A percentile compares a stretch with the other conserved stretches of the same genome.
These are phyloP conservation scores for Gavia stellata DNA, from an alignment of 2,113 vertebrate species.

Conservation along the genomic window DNA sequence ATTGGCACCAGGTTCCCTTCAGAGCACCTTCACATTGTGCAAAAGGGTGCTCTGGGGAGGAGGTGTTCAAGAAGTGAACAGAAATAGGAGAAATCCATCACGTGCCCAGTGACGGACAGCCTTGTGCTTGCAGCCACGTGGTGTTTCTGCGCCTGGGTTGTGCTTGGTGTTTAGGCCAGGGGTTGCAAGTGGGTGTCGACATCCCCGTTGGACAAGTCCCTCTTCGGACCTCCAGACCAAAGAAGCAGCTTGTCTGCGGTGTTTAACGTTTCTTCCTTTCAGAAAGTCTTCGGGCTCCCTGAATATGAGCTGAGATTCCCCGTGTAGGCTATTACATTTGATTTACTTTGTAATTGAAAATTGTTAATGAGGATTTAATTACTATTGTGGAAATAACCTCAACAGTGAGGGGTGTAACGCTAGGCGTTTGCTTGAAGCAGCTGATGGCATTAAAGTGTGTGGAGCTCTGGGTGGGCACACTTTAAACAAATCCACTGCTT, in stretches of 20 bases:
- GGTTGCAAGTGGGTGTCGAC: not conserved
- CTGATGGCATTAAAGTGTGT: not conserved
- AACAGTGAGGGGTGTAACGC: accelerated
- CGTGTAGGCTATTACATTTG: not conserved
- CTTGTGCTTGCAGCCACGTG: not conserved
- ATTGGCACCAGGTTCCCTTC: not conserved
- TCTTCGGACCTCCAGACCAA: not conserved
- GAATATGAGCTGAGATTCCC: not conserved
- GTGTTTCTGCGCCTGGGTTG: not conserved
- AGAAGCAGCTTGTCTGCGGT: not conserved
- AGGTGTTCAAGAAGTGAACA: not conserved
- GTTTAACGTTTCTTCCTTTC: not conserved
- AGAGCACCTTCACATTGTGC: not conserved
- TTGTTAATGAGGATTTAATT: not conserved
- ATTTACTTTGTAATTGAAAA: not conserved
- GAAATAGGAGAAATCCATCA: not conserved
- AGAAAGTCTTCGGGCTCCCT: not conserved
- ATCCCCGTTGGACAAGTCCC: not conserved
- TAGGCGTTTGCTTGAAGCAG: not conserved
- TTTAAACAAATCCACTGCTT: not conserved
- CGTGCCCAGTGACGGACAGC: not conserved
- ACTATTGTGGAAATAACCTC: not conserved
- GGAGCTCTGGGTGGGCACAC: not conserved
- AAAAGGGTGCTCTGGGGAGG: not conserved
- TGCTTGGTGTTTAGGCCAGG: not conserved